Conservation (phyloP, 2,797 vertebrate genomes). For the Octomys mimax region DNA sequence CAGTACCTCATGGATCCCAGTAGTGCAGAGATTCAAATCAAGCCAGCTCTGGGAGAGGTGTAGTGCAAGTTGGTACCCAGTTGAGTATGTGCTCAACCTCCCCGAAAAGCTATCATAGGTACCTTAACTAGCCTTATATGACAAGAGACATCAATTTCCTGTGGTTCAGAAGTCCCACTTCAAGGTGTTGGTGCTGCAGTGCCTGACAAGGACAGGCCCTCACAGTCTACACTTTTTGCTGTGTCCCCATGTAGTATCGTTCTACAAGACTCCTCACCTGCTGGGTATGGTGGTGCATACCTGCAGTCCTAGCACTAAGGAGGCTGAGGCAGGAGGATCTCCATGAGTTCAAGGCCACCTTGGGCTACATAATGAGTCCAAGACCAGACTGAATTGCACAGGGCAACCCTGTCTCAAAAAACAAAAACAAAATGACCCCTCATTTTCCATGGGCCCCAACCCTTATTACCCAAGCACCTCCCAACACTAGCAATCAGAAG, state of each 20-base stretch:
- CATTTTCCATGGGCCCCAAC: neutral
- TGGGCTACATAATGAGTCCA: neutral
- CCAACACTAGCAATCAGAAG: neutral
- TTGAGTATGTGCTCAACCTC: neutral
- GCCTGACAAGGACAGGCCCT: neutral
- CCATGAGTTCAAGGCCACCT: neutral
- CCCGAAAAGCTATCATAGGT: neutral
- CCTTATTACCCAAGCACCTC: neutral
- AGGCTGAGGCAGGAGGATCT: neutral
- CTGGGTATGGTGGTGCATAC: neutral
- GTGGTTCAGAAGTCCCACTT: neutral
- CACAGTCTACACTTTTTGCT: neutral
- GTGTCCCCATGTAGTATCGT: neutral
- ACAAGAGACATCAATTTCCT: neutral
- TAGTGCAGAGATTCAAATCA: neutral
- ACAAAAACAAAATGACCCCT: neutral
- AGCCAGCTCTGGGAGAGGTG: too few relatives aligned
- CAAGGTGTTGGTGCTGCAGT: neutral
- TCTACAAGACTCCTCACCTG: neutral
- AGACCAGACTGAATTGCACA: neutral
- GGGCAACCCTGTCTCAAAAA: neutral
- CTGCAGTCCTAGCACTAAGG: neutral
- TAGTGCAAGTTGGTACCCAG: neutral
- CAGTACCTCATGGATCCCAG: neutral
- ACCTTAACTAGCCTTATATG: neutral